These are phyloP conservation scores for Agonopterix heracliana DNA, from an alignment of 2,888 invertebrate species.

Conservation along the genomic window DNA sequence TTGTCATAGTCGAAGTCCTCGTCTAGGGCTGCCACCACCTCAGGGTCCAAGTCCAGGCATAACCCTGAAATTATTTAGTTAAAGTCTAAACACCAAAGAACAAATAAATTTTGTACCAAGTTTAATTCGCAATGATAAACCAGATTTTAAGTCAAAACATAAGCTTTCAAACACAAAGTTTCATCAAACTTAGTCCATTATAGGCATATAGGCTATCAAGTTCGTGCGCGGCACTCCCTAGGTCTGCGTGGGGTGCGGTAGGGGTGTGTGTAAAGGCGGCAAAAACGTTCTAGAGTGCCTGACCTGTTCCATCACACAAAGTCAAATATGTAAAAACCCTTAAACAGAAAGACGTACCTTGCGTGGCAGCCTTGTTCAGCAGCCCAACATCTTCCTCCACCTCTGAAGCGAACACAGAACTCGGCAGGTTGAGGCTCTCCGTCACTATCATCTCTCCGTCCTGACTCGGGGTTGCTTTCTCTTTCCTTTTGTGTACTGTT, in stretches of 20 bases:
- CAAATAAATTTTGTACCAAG: too few species aligned
- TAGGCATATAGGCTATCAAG: too few species aligned
- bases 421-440: conserved; percentile 80
- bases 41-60: conserved; percentile 90
- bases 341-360: conserved; percentile 55
- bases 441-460: conserved; percentile 21
- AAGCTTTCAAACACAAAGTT: too few species aligned
- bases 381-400: conserved; percentile 91
- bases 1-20: conserved; percentile 93
- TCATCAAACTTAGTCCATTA: too few species aligned
- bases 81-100: not conserved
- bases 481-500: conserved; percentile 49
- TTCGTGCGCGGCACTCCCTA: too few species aligned
- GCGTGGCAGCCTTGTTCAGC: conserved; percentile 87
- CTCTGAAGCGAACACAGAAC: conserved; percentile 91
- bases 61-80: conserved; percentile 37
- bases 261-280: too few species aligned
- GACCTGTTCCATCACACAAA: too few species aligned
- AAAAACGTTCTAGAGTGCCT: too few species aligned
- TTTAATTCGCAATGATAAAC: too few species aligned
- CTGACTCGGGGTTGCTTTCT: conserved; percentile 10
- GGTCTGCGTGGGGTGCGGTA: too few species aligned
- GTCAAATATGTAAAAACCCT: too few species aligned
- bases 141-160: too few species aligned
- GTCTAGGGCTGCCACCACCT: conserved; percentile 93